phyloP scores from a whole-genome alignment of 2,888 invertebrate genomes.

The Fragum whitleyi region DNA sequence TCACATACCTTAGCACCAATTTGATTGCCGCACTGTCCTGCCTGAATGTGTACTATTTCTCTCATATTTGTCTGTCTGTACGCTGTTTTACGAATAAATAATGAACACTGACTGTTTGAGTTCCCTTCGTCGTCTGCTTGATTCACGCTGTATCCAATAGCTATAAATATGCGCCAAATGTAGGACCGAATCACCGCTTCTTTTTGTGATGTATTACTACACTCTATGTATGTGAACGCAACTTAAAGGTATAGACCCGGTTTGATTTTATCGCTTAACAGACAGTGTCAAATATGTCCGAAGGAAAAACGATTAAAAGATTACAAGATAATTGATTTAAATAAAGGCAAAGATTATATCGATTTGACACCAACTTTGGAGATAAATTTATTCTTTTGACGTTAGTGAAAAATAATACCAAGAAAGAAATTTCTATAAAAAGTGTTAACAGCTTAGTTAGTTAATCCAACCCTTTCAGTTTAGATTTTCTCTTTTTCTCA shows the following conservation, averaged over 20 bases:
- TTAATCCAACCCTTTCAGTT: too few relatives aligned
- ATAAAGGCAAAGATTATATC: too few relatives aligned
- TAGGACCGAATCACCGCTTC: constrained; percentile 16
- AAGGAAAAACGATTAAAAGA: too few relatives aligned
- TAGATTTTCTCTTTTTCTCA: too few relatives aligned
- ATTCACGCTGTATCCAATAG: constrained; percentile 16
- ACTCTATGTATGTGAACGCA: constrained; percentile 3
- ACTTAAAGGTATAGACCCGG: constrained; percentile 16
- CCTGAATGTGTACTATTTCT: constrained; percentile 31
- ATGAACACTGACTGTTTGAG: constrained; percentile 14
- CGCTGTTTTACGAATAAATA: not conserved
- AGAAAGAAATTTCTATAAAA: too few relatives aligned
- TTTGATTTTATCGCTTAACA: not conserved
- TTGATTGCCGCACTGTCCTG: constrained; percentile 29
- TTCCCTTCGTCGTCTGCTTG: constrained; percentile 9
- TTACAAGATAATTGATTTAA: too few relatives aligned
- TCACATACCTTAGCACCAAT: constrained; percentile 19
- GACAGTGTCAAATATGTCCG: not conserved
- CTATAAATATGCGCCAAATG: not conserved
- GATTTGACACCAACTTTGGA: too few relatives aligned
- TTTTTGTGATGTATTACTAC: constrained; percentile 23
- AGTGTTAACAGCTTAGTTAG: too few relatives aligned
- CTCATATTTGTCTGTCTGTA: constrained; percentile 30
- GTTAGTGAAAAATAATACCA: too few relatives aligned
- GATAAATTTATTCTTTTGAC: too few relatives aligned